Percentiles rank a stretch among this genome's conserved stretches.
These are phyloP conservation scores for Sesia bembeciformis DNA, from an alignment of 2,888 invertebrate genomes.

Conservation along the genomic window DNA sequence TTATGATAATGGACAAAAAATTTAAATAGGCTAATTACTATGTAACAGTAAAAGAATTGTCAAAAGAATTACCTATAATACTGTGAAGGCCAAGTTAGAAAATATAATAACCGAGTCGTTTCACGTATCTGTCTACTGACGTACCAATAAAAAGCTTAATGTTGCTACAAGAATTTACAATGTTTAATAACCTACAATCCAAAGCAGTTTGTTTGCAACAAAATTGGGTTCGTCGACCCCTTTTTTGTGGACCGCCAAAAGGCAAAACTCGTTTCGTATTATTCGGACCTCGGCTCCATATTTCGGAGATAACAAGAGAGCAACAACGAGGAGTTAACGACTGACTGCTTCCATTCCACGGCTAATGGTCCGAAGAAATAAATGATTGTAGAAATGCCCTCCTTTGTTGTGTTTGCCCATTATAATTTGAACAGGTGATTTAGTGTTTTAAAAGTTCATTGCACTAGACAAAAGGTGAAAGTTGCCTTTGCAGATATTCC, in stretches of 20 bases:
- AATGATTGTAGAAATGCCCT: slow-evolving; percentile 4
- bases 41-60: too few species aligned
- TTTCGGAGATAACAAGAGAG: background rate
- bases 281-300: background rate
- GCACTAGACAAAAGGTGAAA: too few species aligned
- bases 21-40: too few species aligned
- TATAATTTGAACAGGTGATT: slow-evolving; percentile 2
- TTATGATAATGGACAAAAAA: too few species aligned
- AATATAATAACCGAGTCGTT: too few species aligned
- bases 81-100: too few species aligned
- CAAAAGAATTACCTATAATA: too few species aligned
- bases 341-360: slow-evolving; percentile 4
- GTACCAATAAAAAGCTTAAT: too few species aligned
- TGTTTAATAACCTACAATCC: background rate
- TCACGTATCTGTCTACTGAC: too few species aligned
- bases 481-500: too few species aligned
- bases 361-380: slow-evolving; percentile 5
- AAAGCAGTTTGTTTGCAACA: background rate
- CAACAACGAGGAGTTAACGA: background rate
- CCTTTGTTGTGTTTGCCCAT: slow-evolving; percentile 1
- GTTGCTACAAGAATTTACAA: too few species aligned
- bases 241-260: slow-evolving; percentile 6
- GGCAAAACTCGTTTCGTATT: slow-evolving; percentile 2
- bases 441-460: background rate
- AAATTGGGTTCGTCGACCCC: slow-evolving; percentile 3